phyloP scores from a whole-genome alignment of 2,888 invertebrate species.

The Tiliacea aurago region DNA sequence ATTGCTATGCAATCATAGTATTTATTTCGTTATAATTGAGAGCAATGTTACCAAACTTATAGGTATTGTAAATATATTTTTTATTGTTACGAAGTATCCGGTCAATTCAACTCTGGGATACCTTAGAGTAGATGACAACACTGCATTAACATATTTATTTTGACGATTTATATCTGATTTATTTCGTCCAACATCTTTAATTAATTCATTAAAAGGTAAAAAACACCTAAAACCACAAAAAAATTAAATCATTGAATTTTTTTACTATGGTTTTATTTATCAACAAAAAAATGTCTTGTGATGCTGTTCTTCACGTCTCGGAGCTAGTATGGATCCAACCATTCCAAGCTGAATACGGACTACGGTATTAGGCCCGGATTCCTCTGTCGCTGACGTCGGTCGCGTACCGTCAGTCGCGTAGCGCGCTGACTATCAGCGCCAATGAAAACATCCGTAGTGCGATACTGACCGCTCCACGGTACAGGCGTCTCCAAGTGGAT shows the following conservation, averaged over 20 bases:
- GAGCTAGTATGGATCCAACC: not conserved
- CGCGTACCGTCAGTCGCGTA: no score
- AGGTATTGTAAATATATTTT: constrained; percentile 66
- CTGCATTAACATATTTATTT: constrained; percentile 53
- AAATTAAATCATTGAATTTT: constrained; percentile 46
- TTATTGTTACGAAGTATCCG: constrained; percentile 53
- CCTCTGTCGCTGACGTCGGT: no score
- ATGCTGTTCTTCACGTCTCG: not conserved
- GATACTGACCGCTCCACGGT: no score
- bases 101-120: constrained; percentile 35
- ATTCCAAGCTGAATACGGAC: not conserved
- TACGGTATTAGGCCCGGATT: no score
- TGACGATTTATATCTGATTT: constrained; percentile 33
- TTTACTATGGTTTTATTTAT: constrained; percentile 42
- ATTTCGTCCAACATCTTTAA: constrained; percentile 47
- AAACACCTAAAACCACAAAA: constrained; percentile 41
- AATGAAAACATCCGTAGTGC: no score
- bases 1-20: constrained; percentile 70
- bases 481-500: no score
- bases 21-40: constrained; percentile 64
- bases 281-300: not conserved
- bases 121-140: constrained; percentile 49
- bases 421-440: no score
- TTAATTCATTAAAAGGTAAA: constrained; percentile 50
- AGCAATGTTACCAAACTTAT: constrained; percentile 64